A percentile compares a stretch with the other conserved stretches of the same genome.
Evolutionary conservation across 2,113 vertebrate genomes (phyloP).

Genomic region (Chelonoidis abingdonii): DNA sequence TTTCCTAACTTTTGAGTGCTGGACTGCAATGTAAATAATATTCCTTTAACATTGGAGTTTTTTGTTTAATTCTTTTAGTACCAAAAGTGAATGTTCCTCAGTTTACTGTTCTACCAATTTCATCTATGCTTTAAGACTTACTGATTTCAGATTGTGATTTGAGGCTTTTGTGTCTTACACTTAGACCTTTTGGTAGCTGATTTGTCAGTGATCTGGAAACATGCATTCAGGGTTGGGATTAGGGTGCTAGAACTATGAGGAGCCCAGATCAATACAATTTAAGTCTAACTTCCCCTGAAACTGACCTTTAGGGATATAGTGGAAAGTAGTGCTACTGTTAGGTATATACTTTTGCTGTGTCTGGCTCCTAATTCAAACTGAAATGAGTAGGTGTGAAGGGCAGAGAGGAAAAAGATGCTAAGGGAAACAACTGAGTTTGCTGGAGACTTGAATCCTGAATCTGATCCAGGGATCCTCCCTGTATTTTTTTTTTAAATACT

Average conservation of each 20-base stretch:
- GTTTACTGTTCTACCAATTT: neutral
- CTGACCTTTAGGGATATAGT: neutral
- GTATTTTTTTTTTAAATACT: neutral
- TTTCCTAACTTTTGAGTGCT: neutral
- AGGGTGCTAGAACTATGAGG: neutral
- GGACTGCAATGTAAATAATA: neutral
- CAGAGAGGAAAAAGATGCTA: neutral
- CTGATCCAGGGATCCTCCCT: constrained; percentile 3
- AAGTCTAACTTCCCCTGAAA: neutral
- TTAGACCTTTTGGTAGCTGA: neutral
- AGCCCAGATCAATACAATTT: neutral
- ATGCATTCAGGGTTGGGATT: neutral
- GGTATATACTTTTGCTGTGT: neutral
- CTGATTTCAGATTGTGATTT: neutral
- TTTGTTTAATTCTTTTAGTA: neutral
- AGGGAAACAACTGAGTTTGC: neutral
- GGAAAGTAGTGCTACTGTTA: neutral
- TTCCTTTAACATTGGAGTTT: neutral
- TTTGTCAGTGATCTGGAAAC: neutral
- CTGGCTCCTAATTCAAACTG: neutral
- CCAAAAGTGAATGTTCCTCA: neutral
- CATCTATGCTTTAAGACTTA: neutral
- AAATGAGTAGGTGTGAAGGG: neutral
- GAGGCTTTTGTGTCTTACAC: neutral
- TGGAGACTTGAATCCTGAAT: neutral